Evolutionary conservation across 1,140 invertebrate genomes (phyloP).

Genomic region (Homarus americanus): DNA sequence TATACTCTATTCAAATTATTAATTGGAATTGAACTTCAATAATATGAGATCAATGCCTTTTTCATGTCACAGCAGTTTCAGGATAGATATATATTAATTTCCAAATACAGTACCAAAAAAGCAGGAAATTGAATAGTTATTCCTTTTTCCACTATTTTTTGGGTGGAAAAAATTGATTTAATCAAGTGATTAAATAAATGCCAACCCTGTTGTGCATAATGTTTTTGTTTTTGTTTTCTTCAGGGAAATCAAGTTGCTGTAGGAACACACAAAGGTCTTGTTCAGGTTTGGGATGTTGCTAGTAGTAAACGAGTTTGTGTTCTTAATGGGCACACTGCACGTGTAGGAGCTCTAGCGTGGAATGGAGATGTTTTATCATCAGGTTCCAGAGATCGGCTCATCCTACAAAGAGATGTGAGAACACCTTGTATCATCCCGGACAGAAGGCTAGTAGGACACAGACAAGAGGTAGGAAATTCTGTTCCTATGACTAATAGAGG

Average conservation of each 20-base stretch:
- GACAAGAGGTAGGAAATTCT: slow-evolving; percentile 89
- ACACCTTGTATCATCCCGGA: slow-evolving; percentile 88
- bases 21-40: no score
- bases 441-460: slow-evolving; percentile 91
- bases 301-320: slow-evolving; percentile 96
- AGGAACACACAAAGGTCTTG: slow-evolving; percentile 97
- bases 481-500: background rate
- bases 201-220: no score
- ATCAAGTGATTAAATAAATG: no score
- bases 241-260: slow-evolving; percentile 96
- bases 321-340: slow-evolving; percentile 93
- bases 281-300: slow-evolving; percentile 98
- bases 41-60: no score
- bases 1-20: no score
- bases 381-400: slow-evolving; percentile 95
- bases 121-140: no score
- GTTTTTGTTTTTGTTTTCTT: no score
- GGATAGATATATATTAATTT: no score
- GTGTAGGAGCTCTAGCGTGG: slow-evolving; percentile 97
- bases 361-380: slow-evolving; percentile 98
- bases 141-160: background rate
- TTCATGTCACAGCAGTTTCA: no score
- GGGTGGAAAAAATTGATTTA: background rate
- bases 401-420: slow-evolving; percentile 96
- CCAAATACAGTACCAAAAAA: no score